Evolutionary conservation across 2,888 invertebrate species (phyloP).

Genomic region (Stenurella melanura): DNA sequence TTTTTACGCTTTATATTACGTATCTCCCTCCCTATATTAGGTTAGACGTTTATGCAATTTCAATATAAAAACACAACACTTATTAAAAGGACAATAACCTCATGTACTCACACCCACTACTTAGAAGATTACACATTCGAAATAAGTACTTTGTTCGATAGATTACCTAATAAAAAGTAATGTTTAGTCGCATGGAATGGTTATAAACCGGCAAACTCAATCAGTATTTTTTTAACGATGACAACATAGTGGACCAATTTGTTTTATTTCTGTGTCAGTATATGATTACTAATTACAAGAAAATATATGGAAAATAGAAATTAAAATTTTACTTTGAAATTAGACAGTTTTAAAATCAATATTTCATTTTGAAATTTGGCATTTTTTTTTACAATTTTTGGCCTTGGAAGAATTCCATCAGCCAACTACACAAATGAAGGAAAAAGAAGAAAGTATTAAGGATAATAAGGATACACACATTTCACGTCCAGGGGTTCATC

Average conservation of each 20-base stretch:
- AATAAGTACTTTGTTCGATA: conserved; percentile 35
- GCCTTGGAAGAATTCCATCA: too few relatives aligned
- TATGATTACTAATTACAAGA: not conserved
- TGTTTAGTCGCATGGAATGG: conserved; percentile 32
- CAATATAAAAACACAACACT: conserved; percentile 45
- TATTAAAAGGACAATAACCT: conserved; percentile 45
- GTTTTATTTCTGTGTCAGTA: not conserved
- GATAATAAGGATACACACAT: too few relatives aligned
- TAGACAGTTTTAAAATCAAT: too few relatives aligned
- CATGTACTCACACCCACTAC: conserved; percentile 38
- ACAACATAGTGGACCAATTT: not conserved
- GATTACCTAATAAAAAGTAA: conserved; percentile 49
- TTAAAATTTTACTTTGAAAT: too few relatives aligned
- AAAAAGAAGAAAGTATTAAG: too few relatives aligned
- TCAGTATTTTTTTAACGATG: conserved; percentile 28
- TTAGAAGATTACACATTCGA: conserved; percentile 45
- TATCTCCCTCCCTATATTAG: conserved; percentile 27
- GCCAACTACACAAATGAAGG: too few relatives aligned
- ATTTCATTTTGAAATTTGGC: too few relatives aligned
- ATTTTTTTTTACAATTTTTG: too few relatives aligned
- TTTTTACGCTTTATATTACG: conserved; percentile 12
- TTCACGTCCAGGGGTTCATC: too few relatives aligned
- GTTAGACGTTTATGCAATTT: conserved; percentile 42
- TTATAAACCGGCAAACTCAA: conserved; percentile 32
- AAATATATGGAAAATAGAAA: too few relatives aligned